These are phyloP conservation scores for Hippocampus barbouri DNA, from an alignment of 2,113 vertebrate genomes.

Conservation along the genomic window DNA sequence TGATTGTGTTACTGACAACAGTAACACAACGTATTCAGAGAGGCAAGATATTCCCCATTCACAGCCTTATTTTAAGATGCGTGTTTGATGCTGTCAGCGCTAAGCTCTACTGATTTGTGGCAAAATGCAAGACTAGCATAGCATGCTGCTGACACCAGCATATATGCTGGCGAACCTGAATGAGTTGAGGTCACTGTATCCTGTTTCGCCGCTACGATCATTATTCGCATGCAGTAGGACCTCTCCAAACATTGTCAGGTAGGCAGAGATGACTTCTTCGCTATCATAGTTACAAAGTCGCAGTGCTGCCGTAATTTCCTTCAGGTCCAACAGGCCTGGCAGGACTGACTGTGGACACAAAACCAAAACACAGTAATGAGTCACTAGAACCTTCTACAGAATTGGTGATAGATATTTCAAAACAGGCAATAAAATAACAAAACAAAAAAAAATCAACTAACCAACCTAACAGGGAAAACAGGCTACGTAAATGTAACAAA, in stretches of 20 bases:
- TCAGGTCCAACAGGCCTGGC: constrained; percentile 63
- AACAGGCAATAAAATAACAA: background rate
- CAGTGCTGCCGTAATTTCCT: constrained; percentile 66
- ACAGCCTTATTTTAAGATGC: too few species aligned
- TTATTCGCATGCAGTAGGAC: constrained; percentile 44
- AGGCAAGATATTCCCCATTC: too few species aligned
- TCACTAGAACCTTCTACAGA: background rate
- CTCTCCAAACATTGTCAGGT: constrained; percentile 66
- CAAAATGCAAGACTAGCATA: background rate
- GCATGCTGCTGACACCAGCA: background rate
- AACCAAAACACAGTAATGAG: background rate
- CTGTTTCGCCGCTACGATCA: constrained; percentile 19
- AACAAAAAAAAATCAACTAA: too few species aligned
- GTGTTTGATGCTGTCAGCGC: too few species aligned
- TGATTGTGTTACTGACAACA: too few species aligned
- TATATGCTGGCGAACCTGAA: constrained; percentile 48
- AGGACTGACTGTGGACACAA: constrained; percentile 42
- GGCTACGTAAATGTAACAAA: too few species aligned
- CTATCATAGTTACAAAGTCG: constrained; percentile 67
- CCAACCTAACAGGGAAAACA: too few species aligned
- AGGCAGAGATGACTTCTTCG: constrained; percentile 65
- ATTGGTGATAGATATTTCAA: background rate
- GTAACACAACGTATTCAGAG: too few species aligned
- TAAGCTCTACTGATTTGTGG: too few species aligned
- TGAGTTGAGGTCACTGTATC: constrained; percentile 45